Conservation (phyloP, 2,888 invertebrate species). For the Scelioninae gen. 1 region DNA sequence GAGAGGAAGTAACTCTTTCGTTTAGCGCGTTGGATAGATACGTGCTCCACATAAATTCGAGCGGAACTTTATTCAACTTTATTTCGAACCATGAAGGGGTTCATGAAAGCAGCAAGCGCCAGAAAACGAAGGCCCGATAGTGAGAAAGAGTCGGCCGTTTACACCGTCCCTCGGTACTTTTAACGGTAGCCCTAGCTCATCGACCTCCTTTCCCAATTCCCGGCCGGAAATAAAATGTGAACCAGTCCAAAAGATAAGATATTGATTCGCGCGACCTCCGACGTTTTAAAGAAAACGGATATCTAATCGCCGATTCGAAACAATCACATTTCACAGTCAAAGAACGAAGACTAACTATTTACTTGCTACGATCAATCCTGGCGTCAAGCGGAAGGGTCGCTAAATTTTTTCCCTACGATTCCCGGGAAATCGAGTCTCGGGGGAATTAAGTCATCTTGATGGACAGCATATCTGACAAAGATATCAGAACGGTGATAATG, state of each 20-base stretch:
- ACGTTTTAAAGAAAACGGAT: slow-evolving; percentile 45
- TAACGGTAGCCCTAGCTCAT: slow-evolving; percentile 56
- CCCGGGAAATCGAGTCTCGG: too few species aligned
- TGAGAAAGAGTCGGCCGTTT: slow-evolving; percentile 37
- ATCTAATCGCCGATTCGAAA: slow-evolving; percentile 46
- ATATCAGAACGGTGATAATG: too few species aligned
- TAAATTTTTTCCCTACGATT: too few species aligned
- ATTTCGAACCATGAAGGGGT: slow-evolving; percentile 52
- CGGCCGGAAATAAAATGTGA: slow-evolving; percentile 67
- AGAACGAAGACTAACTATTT: slow-evolving; percentile 24
- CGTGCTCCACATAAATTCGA: slow-evolving; percentile 67
- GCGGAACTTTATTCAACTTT: slow-evolving; percentile 68
- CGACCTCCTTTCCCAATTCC: slow-evolving; percentile 60
- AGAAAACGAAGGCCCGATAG: slow-evolving; percentile 4
- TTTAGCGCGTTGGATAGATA: slow-evolving; percentile 63
- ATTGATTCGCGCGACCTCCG: slow-evolving; percentile 55
- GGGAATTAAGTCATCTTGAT: too few species aligned
- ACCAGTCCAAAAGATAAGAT: slow-evolving; percentile 66
- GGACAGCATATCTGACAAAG: too few species aligned
- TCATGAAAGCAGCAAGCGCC: slow-evolving; percentile 49
- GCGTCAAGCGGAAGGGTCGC: too few species aligned
- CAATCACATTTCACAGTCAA: slow-evolving; percentile 52
- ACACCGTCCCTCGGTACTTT: slow-evolving; percentile 44
- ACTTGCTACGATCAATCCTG: slow-evolving; percentile 24
- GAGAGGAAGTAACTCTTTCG: slow-evolving; percentile 57